These are phyloP conservation scores for Bacillus rossius DNA, from an alignment of 1,140 invertebrate genomes.

Conservation along the genomic window DNA sequence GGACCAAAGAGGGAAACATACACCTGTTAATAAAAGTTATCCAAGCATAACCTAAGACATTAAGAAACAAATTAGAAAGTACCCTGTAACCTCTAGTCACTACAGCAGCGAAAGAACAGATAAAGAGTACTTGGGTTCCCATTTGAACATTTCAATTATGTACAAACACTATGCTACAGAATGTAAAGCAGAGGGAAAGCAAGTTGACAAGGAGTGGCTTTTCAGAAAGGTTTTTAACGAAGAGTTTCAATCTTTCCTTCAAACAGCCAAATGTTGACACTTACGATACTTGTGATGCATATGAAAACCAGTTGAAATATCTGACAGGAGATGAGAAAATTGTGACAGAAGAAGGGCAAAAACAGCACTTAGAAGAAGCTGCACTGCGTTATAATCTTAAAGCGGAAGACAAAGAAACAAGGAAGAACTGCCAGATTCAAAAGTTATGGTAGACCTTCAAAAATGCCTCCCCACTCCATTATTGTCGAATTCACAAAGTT, in stretches of 20 bases:
- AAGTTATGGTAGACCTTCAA: constrained; percentile 13
- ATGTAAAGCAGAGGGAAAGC: too few species aligned
- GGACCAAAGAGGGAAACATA: constrained; percentile 11
- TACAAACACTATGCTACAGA: too few species aligned
- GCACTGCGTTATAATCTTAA: constrained; percentile 12
- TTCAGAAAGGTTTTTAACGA: constrained; percentile 7
- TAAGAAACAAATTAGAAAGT: constrained; percentile 6
- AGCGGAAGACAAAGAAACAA: constrained; percentile 10
- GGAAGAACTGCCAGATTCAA: constrained; percentile 3
- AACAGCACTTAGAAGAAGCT: constrained; percentile 10
- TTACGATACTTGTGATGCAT: constrained; percentile 16
- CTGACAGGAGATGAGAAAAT: background rate
- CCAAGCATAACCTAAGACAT: constrained; percentile 13
- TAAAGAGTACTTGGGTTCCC: too few species aligned
- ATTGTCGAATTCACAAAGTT: constrained; percentile 8
- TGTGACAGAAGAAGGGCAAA: constrained; percentile 8
- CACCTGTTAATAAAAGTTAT: constrained; percentile 12
- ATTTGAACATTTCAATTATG: too few species aligned
- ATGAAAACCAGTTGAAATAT: constrained; percentile 1
- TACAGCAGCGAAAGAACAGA: constrained; percentile 2
- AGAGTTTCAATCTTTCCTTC: constrained; percentile 12
- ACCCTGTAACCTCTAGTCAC: constrained; percentile 13
- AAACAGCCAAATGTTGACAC: constrained; percentile 5
- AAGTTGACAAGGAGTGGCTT: constrained; percentile 5
- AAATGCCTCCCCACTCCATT: constrained; percentile 12